Base-by-base conservation (phyloP, 2,888 invertebrate species). In the Proisotoma minuta region DNA sequence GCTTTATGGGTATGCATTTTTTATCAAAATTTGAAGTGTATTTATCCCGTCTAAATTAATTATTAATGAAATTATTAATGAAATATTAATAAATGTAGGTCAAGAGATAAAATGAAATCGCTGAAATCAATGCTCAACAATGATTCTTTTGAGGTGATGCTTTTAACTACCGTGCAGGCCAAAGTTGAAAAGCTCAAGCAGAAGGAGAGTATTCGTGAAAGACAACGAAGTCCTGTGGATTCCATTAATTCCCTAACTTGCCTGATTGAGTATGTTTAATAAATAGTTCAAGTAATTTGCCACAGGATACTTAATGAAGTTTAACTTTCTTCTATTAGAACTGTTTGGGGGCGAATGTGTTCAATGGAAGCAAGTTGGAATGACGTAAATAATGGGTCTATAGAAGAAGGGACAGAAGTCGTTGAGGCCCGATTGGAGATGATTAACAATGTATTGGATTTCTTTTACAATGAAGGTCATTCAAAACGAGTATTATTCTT, bases 1-100 rank as follows among this genome's bases (percentile, higher is more conserved):
- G 12, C 10, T 67, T 12, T 53, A 65, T 56, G 49, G 34, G 70
- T 70, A 58, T 26, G n/a, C n/a, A n/a, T n/a, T n/a, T n/a, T n/a
- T n/a, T n/a, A n/a, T n/a, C n/a, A n/a, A n/a, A n/a, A 34, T 3
- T 18, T 39, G 8, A 18, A 26, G 24, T 18, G 29, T 57, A 18
- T 27, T 24, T 10, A 52, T 27, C 18, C 12, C 24, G 23, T 50
- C 22, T 50, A 22, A 24, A 22, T 10, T 8, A 22, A 18, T 51
- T n/a, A 24, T 18, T 15, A 22, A 3, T 22, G n/a, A n/a, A 10
- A 18, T 34, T 34, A 15, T 34, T 15, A n/a, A n/a, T n/a, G n/a
- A n/a, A n/a, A n/a, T n/a, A n/a, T n/a, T n/a, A 23, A 26, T 8
- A 15, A 60, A 57, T 20, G 26, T 29, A 1, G 47, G 51, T 3